phyloP scores from a whole-genome alignment of 2,113 vertebrate genomes.

The Trogon surrucura region DNA sequence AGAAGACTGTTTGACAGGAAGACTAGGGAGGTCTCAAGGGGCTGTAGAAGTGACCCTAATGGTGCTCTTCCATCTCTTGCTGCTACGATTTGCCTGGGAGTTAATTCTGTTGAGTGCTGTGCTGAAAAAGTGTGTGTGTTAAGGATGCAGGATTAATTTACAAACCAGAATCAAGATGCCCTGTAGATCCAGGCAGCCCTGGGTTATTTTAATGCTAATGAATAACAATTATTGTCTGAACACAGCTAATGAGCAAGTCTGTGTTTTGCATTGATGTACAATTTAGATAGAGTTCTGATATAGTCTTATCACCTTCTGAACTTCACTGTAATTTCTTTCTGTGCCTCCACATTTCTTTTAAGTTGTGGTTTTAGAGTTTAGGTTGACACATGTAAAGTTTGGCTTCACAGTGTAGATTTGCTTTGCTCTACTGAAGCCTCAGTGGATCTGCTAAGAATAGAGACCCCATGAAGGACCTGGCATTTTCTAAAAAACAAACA shows the following conservation, averaged over 20 bases:
- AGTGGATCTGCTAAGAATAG: background rate
- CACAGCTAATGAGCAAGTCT: background rate
- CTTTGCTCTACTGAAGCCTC: background rate
- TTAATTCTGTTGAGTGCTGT: background rate
- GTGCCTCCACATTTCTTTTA: background rate
- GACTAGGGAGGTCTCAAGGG: background rate
- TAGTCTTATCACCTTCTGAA: background rate
- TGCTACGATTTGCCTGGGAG: background rate
- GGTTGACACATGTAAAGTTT: background rate
- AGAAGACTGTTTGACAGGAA: background rate
- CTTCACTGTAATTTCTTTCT: background rate
- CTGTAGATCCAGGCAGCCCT: background rate
- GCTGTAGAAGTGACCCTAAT: background rate
- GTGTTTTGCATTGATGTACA: background rate
- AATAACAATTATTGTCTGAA: background rate
- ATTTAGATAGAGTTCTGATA: background rate
- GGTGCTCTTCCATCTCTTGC: background rate
- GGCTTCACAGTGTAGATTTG: background rate
- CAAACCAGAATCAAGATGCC: background rate
- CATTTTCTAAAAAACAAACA: background rate
- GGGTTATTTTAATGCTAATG: background rate
- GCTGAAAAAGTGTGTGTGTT: background rate
- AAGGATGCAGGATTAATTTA: background rate
- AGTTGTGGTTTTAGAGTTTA: background rate
- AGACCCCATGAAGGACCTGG: background rate